Base-by-base conservation (phyloP, 2,797 vertebrate genomes). In the Falco cherrug region DNA sequence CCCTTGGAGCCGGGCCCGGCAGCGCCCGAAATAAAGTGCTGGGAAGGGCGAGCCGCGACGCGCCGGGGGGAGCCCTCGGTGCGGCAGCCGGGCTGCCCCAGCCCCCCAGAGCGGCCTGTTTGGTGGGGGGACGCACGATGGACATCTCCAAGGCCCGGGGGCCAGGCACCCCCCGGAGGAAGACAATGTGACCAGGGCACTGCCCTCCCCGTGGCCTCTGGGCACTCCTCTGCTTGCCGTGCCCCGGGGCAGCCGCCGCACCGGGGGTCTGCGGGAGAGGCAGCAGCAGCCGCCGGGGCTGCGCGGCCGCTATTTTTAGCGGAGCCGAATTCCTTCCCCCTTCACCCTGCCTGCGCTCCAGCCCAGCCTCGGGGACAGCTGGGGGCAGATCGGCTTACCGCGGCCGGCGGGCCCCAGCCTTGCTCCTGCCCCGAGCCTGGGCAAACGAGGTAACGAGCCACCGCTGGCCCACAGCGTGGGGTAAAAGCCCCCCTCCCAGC, bases 271-370 rank as follows among this genome's bases (percentile, higher is more conserved):
- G 59, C 24, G 26, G 50, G 16, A 4, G 63, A 33, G 16, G 73
- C 71, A 37, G 35, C 76, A 28, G 50, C 76, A 28, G 50, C 59
- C 54, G 1, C 47, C 5, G 11, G 17, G 25, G 35, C 50, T 84
- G 28, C 6, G 5, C 45, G 3, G 28, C 26, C 31, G 26, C 82
- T 96, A 93, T 93, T 93, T 95, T 94, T 97, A 93, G 94, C 7
- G 11, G 50, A 69, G 63, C 53, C 26, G 28, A 65, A 93, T 93
- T 93, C 73, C 74, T 81, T 5, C 35, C 35, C 71, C 64, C 50
- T 56, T 81, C 64, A 4, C 63, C 29, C 26, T 33, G 31, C 45
- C 54, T 9, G 54, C 7, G 26, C 74, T 45, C n/a, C 87, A 12
- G 22, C 82, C 59, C 43, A 15, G 45, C 12, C n/a, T n/a, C 25